Conservation (phyloP, 2,797 vertebrate genomes). For the Smutsia gigantea region DNA sequence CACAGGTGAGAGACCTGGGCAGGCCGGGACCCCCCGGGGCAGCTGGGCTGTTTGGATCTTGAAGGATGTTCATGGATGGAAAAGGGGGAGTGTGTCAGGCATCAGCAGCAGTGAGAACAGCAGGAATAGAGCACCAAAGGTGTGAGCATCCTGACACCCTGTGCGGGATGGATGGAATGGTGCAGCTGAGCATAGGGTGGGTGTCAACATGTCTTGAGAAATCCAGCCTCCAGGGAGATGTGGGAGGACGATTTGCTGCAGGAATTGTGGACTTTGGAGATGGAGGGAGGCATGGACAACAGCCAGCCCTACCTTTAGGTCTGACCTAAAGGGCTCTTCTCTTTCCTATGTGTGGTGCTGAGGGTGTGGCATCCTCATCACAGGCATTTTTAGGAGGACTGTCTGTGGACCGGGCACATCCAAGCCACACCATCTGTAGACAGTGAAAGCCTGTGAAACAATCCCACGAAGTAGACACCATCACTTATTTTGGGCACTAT, state of each 20-base stretch:
- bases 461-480: accelerated
- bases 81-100: not conserved
- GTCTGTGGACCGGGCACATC: not conserved
- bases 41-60: not conserved
- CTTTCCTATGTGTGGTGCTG: accelerated
- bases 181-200: not conserved
- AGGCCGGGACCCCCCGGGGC: not conserved
- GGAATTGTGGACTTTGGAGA: not conserved
- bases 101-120: accelerated
- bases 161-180: not conserved
- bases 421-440: not conserved
- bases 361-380: accelerated
- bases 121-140: not conserved
- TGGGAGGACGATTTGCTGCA: constrained; percentile 19
- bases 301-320: not conserved
- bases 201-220: not conserved
- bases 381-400: not conserved
- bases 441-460: accelerated
- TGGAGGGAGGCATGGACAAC: not conserved
- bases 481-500: not conserved
- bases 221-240: not conserved
- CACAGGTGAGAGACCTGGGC: accelerated
- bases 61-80: not conserved
- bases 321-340: not conserved
- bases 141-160: not conserved